These are phyloP conservation scores for Pogona vitticeps DNA, from an alignment of 2,113 vertebrate genomes.

Conservation along the genomic window DNA sequence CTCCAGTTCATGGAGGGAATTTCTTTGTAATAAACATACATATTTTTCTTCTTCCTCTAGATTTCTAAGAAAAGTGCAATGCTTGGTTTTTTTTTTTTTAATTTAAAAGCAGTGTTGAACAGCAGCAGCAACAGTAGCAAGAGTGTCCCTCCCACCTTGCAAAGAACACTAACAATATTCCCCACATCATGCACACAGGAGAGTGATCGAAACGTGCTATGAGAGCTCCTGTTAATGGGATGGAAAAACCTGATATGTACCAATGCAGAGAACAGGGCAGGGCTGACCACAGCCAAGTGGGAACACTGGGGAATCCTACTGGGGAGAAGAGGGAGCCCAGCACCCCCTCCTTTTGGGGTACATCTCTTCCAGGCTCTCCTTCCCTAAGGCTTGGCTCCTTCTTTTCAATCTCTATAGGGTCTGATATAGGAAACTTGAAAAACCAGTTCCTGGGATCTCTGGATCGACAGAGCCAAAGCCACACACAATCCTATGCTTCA, in stretches of 20 bases:
- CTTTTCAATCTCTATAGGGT: neutral
- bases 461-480: neutral
- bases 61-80: slow-evolving; percentile 46
- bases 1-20: slow-evolving; percentile 9
- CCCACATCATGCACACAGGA: slow-evolving; percentile 20
- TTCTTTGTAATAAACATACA: slow-evolving; percentile 16
- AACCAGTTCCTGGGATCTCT: neutral
- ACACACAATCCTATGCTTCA: neutral
- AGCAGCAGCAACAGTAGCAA: slow-evolving; percentile 11
- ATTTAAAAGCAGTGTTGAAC: slow-evolving; percentile 21
- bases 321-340: slow-evolving; percentile 12
- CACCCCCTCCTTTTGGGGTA: neutral
- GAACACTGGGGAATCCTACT: neutral
- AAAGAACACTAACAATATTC: slow-evolving; percentile 16
- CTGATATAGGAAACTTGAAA: neutral
- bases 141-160: slow-evolving; percentile 28
- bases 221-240: slow-evolving; percentile 27
- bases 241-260: slow-evolving; percentile 11
- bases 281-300: neutral
- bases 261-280: slow-evolving; percentile 17
- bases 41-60: neutral
- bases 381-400: neutral
- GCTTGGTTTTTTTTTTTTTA: neutral
- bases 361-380: neutral
- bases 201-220: slow-evolving; percentile 19